Base-by-base conservation (phyloP, 1,140 invertebrate genomes). In the Orchesella cincta region DNA sequence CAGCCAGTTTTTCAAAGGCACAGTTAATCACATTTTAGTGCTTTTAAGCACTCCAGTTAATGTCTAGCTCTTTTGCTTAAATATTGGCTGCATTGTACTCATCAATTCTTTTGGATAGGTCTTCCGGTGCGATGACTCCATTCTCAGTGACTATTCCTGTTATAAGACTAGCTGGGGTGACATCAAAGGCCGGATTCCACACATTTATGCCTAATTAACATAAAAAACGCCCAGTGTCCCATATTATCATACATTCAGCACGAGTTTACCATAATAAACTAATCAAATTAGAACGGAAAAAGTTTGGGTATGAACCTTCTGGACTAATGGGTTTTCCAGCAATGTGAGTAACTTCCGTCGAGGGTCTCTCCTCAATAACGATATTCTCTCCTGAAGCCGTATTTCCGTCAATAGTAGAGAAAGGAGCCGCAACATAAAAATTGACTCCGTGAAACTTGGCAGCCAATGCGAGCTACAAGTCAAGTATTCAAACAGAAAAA, bases 141-240 rank as follows among this genome's bases (percentile, higher is more conserved):
- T 90, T 90, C 87, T 99, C 97, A 18, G 97, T 99, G 20, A 99
- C 93, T 78, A 99, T 97, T n/a, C 88, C 88, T 28, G 94, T 94
- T 73, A 99, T 98, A 0, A 99, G 88, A 29, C 90, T 86, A 2
- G 94, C 93, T 26, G 97, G 97, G n/a, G 98, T 99, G 1, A 99
- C 92, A 87, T 99, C 98, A 87, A 99, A 99, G 0, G 96, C 93
- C 57, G 98, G 98, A 89, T 99, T 99, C 97, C 97, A 99, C 84
- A 94, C 97, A 67, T 90, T 88, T 76, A 98, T 95, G 67, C 94
- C 93, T 92, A 29, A 35, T 23, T 70, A n/a, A 67, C 54, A 74
- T 51, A 54, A 77, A n/a, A 28, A 78, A 76, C 71, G 35, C n/a
- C n/a, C n/a, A n/a, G n/a, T n/a, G n/a, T n/a, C n/a, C n/a, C n/a